Base-by-base conservation (phyloP, 2,113 vertebrate species). In the Oreochromis tanganicae region DNA sequence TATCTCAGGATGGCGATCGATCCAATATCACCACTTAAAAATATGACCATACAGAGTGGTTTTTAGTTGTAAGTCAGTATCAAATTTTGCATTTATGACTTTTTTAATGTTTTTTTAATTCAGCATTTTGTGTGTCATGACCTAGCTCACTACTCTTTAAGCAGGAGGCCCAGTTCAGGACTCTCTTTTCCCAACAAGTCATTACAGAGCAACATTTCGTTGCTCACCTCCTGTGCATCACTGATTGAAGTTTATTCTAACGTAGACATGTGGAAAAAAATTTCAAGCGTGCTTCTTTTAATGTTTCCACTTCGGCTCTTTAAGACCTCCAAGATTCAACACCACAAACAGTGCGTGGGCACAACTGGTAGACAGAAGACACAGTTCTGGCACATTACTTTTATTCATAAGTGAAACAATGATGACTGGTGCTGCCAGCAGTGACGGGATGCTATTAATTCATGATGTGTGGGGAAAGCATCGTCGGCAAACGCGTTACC, bases 391-490 rank as follows among this genome's bases (percentile, higher is more conserved):
- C 32, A 59, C 54, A 46, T 86, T 68, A 87, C 80, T 88, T 92
- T 80, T 79, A 84, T 89, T 88, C 46, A 41, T 71, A 89, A 82
- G 85, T 84, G 71, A 92, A 90, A 85, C 83, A 61, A 91, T 63
- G 86, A 82, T 5, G 71, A 85, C 52, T 83, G 68, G 21, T 46
- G 90, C 85, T 92, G 88, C 55, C 73, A 88, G 46, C 59, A 10
- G 66, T 66, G 81, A 82, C 88, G 24, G 78, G 68, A 29, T 82
- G 84, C 87, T 94, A 93, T 93, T 89, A 93, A 94, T 95, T 91
- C 85, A 94, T 88, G 82, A 61, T 41, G 86, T 4, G 57, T 0
- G 29, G 52, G 13, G 34, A 36, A 71, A 91, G 63, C 56, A 63
- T n/a, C n/a, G 3, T 36, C 13, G 14, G 83, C 93, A 93, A 89